These are phyloP conservation scores for Operophtera brumata DNA, from an alignment of 2,888 invertebrate species.

Conservation along the genomic window DNA sequence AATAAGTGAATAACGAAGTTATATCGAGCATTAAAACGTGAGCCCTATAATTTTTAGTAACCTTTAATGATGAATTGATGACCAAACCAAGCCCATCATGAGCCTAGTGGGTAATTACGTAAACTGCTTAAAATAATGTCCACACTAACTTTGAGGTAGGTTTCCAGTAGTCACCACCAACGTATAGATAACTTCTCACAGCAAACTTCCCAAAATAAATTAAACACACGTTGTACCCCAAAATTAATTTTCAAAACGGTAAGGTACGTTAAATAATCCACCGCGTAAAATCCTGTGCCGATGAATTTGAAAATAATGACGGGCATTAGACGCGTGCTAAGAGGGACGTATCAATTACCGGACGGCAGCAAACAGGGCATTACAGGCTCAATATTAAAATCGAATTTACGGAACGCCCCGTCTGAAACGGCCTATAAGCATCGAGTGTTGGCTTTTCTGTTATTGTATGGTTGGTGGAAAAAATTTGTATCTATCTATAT, in stretches of 20 bases:
- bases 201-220: constrained; percentile 32
- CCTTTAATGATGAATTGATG: no score
- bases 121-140: background rate
- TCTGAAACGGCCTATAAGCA: constrained; percentile 22
- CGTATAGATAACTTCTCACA: constrained; percentile 7
- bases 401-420: constrained; percentile 70
- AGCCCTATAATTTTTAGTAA: no score
- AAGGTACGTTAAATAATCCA: constrained; percentile 61
- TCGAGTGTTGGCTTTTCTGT: constrained; percentile 20
- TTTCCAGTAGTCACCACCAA: background rate
- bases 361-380: constrained; percentile 69
- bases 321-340: constrained; percentile 71
- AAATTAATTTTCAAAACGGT: constrained; percentile 43
- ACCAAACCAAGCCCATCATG: no score
- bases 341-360: constrained; percentile 76
- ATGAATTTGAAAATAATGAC: constrained; percentile 79
- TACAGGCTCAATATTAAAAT: constrained; percentile 77
- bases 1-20: no score
- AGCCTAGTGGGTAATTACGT: no score
- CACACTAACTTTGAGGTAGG: background rate
- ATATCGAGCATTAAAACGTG: no score
- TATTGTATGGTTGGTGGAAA: constrained; percentile 46
- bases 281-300: constrained; percentile 63
- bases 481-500: no score
- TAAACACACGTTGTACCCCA: constrained; percentile 39